Conservation (phyloP, 2,797 vertebrate genomes). For the Chelon labrosus region DNA sequence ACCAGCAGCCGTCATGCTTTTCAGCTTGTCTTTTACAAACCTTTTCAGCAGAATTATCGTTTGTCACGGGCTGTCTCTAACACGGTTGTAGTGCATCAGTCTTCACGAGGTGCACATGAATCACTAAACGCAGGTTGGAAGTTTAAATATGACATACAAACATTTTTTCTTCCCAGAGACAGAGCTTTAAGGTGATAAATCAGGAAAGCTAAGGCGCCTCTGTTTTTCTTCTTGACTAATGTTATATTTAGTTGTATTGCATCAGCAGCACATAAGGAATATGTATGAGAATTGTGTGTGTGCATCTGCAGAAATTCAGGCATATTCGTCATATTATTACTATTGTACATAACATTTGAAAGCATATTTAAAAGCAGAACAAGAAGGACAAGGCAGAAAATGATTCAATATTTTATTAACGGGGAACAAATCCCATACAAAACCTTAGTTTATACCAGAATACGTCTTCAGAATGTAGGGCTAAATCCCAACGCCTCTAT, state of each 20-base stretch:
- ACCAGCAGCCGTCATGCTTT: slow-evolving; percentile 1
- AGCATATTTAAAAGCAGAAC: too few species aligned
- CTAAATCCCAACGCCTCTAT: too few species aligned
- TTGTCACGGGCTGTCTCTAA: neutral
- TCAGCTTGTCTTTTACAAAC: slow-evolving; percentile 2
- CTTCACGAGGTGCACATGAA: slow-evolving; percentile 11
- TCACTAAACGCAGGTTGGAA: neutral
- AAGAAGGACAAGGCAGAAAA: too few species aligned
- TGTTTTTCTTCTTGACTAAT: slow-evolving; percentile 28
- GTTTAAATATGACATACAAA: slow-evolving; percentile 33
- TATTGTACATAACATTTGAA: too few species aligned
- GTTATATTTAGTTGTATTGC: slow-evolving; percentile 22
- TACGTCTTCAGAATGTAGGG: too few species aligned
- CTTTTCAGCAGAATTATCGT: slow-evolving; percentile 2
- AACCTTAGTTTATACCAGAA: too few species aligned
- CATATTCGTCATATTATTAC: too few species aligned
- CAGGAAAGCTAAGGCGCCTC: slow-evolving; percentile 11
- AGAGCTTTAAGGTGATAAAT: slow-evolving; percentile 26
- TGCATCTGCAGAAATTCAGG: neutral
- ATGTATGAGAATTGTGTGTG: neutral
- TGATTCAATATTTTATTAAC: too few species aligned
- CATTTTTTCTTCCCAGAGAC: neutral
- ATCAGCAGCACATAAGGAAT: slow-evolving; percentile 8
- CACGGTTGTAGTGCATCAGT: neutral
- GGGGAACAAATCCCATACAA: neutral